Conservation (phyloP, 2,113 vertebrate species). For the Myocastor coypus region DNA sequence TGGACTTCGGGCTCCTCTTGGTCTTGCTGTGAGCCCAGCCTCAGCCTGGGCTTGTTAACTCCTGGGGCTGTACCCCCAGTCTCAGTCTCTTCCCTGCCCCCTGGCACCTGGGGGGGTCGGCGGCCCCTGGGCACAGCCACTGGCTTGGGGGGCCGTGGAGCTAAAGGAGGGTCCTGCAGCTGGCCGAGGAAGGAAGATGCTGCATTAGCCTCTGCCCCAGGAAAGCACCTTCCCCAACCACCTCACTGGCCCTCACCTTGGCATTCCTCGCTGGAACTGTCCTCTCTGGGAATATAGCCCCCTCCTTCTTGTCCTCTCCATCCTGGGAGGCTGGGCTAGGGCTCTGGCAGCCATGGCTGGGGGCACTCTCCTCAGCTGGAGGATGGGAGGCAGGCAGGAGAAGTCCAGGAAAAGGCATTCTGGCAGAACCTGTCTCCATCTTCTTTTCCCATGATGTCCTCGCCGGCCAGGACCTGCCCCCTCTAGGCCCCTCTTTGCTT, state of each 20-base stretch:
- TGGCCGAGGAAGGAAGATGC: slow-evolving; percentile 13
- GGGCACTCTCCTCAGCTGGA: slow-evolving; percentile 81
- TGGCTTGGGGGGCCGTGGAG: slow-evolving; percentile 76
- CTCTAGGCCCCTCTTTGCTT: background rate
- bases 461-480: background rate
- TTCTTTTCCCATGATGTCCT: background rate
- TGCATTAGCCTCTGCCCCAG: background rate
- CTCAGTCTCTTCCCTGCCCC: slow-evolving; percentile 70
- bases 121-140: slow-evolving; percentile 78
- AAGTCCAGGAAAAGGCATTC: slow-evolving; percentile 43
- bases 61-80: background rate
- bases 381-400: slow-evolving; percentile 26
- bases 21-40: slow-evolving; percentile 75
- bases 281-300: slow-evolving; percentile 63
- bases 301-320: slow-evolving; percentile 68
- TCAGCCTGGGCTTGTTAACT: slow-evolving; percentile 46
- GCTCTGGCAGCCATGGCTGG: slow-evolving; percentile 67
- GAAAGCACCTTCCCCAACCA: background rate
- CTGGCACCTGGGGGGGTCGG: slow-evolving; percentile 71
- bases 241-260: slow-evolving; percentile 71
- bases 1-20: slow-evolving; percentile 74
- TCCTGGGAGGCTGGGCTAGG: slow-evolving; percentile 72
- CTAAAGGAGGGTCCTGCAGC: slow-evolving; percentile 73
- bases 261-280: slow-evolving; percentile 49
- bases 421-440: background rate